Percentiles rank a stretch among this genome's conserved stretches.
These are phyloP conservation scores for Reticulitermes lucifugus DNA, from an alignment of 2,888 invertebrate genomes.

Conservation along the genomic window DNA sequence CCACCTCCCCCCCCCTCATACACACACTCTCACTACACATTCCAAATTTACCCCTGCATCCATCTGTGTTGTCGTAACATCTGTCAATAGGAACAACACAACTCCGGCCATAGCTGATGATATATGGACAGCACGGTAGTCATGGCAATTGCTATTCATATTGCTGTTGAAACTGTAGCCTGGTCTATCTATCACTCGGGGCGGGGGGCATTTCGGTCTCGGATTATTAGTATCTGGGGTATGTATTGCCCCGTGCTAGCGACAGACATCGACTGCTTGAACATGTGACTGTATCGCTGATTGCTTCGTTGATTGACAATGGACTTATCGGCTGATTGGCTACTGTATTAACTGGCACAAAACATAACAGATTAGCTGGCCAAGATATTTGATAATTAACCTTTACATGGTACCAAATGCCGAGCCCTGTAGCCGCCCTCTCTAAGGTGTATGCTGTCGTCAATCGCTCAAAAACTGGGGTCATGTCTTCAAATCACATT, in stretches of 20 bases:
- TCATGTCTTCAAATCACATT: no score
- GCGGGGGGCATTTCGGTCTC: constrained; percentile 5
- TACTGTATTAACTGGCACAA: no score
- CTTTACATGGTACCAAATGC: no score
- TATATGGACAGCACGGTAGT: constrained; percentile 25
- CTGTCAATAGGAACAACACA: constrained; percentile 43
- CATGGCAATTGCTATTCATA: constrained; percentile 50
- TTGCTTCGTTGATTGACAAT: no score
- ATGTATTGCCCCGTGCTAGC: no score
- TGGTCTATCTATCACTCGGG: constrained; percentile 51
- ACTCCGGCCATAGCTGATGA: constrained; percentile 39
- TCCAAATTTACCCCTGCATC: constrained; percentile 50
- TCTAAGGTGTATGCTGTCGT: no score
- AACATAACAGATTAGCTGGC: no score
- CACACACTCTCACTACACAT: constrained; percentile 44
- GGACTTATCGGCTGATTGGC: no score
- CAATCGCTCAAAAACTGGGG: no score
- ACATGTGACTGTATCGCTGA: no score
- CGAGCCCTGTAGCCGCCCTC: no score
- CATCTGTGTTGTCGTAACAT: constrained; percentile 43
- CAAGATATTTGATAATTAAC: no score
- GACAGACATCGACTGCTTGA: neutral
- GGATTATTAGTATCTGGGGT: constrained; percentile 25
- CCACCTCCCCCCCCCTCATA: constrained; percentile 55
- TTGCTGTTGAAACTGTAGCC: constrained; percentile 44